Evolutionary conservation across 2,113 vertebrate genomes (phyloP).

Genomic region (Ariopsis seemanni): DNA sequence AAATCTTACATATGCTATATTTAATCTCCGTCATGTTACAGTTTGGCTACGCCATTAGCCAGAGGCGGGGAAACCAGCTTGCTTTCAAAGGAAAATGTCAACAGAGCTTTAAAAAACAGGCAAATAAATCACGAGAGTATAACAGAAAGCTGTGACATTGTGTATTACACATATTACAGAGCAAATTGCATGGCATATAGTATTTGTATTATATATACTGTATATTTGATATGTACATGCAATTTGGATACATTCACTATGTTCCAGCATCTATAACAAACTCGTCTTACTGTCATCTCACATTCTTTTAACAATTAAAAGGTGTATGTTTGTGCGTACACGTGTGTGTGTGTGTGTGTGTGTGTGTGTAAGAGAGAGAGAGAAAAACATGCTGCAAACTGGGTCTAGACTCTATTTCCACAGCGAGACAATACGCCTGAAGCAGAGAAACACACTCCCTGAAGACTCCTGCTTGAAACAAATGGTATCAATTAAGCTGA

Average conservation of each 20-base stretch:
- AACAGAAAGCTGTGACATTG: neutral
- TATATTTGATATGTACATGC: neutral
- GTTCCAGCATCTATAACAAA: neutral
- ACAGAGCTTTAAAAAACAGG: slow-evolving; percentile 3
- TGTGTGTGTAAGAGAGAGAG: neutral
- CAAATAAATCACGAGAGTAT: neutral
- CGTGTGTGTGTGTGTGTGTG: neutral
- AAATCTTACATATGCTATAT: neutral
- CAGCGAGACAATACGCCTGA: slow-evolving; percentile 15
- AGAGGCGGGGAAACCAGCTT: neutral
- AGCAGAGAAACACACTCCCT: slow-evolving; percentile 33
- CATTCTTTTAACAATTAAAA: slow-evolving; percentile 3
- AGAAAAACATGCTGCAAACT: slow-evolving; percentile 3
- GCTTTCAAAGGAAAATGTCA: neutral
- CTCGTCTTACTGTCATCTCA: neutral
- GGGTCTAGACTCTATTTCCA: slow-evolving; percentile 21
- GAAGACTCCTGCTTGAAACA: slow-evolving; percentile 31
- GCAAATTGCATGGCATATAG: neutral
- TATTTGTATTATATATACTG: no score
- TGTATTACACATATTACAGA: neutral
- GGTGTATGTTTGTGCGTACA: neutral
- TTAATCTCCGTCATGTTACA: neutral
- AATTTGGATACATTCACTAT: neutral
- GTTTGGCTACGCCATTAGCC: slow-evolving; percentile 5
- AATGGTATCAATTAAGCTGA: slow-evolving; percentile 27